A percentile compares a stretch with the other conserved stretches of the same genome.
phyloP scores from a whole-genome alignment of 1,140 invertebrate genomes.

The Coptotermes formosanus region DNA sequence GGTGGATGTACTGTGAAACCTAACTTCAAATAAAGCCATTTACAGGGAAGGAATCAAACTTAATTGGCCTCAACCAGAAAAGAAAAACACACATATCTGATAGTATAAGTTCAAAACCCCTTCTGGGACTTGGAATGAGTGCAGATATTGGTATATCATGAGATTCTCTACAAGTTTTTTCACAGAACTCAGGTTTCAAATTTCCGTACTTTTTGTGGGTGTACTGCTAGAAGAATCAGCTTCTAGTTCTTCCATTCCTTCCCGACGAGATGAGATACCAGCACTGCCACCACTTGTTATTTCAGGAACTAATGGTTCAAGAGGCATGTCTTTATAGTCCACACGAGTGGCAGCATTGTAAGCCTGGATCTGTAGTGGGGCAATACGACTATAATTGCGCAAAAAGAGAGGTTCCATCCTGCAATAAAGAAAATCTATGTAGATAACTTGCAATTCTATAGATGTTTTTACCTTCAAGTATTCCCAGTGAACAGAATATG shows the following conservation, averaged over 20 bases:
- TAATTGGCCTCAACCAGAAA: too few species aligned
- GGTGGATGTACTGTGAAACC: too few species aligned
- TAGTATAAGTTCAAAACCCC: too few species aligned
- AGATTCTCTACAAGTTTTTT: not conserved
- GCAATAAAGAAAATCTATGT: conserved; percentile 31
- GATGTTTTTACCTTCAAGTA: too few species aligned
- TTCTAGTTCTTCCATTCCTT: conserved; percentile 1
- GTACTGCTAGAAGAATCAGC: conserved; percentile 37
- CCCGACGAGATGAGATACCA: not conserved
- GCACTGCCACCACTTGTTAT: not conserved
- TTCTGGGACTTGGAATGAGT: not conserved
- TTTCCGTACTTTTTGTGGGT: conserved; percentile 36
- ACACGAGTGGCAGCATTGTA: conserved; percentile 54
- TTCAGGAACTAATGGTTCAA: conserved; percentile 46
- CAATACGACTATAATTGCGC: conserved; percentile 63
- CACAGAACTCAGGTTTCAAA: not conserved
- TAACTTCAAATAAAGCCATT: too few species aligned
- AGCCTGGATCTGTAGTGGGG: conserved; percentile 64
- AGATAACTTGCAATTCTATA: too few species aligned
- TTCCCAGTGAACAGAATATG: too few species aligned
- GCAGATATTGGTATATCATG: not conserved
- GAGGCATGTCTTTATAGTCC: conserved; percentile 50
- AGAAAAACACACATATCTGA: too few species aligned
- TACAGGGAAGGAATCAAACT: too few species aligned
- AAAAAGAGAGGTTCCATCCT: conserved; percentile 72